Evolutionary conservation across 2,888 invertebrate genomes (phyloP).

Genomic region (Tiphia femorata): DNA sequence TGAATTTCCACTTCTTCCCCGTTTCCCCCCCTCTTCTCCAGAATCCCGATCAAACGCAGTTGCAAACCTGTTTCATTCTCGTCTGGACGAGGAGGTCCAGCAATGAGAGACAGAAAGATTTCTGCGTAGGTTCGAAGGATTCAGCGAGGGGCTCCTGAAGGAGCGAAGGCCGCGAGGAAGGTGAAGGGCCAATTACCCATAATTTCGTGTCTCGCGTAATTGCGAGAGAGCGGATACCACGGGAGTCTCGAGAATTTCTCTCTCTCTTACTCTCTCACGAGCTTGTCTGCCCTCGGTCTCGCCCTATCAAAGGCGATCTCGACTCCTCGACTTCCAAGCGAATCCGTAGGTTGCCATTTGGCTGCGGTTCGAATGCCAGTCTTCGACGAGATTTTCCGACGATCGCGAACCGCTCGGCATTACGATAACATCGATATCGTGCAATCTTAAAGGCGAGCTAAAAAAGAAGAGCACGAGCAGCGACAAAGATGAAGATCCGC

Average conservation of each 20-base stretch:
- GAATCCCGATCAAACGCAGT: neutral
- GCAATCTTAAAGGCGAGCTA: too few relatives aligned
- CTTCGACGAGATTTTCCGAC: too few relatives aligned
- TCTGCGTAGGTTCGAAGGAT: conserved; percentile 2
- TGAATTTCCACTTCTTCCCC: too few relatives aligned
- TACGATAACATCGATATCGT: too few relatives aligned
- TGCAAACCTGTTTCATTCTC: neutral
- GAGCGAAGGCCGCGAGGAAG: conserved; percentile 34
- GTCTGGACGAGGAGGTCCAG: neutral
- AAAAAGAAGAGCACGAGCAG: too few relatives aligned
- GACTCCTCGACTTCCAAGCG: too few relatives aligned
- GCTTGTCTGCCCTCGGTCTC: too few relatives aligned
- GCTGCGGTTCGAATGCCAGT: too few relatives aligned
- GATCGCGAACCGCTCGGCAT: too few relatives aligned
- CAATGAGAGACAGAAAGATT: neutral
- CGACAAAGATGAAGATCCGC: too few relatives aligned
- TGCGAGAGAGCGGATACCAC: conserved; percentile 28
- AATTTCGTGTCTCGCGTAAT: conserved; percentile 46
- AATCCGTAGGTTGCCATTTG: too few relatives aligned
- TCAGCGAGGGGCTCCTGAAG: conserved; percentile 35
- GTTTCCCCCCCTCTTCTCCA: neutral
- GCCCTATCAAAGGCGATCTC: neutral
- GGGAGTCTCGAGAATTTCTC: conserved; percentile 21
- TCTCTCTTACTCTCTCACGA: neutral
- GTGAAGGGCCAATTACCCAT: conserved; percentile 44